These are phyloP conservation scores for Oscheius sp. DNA, from an alignment of 2,888 invertebrate genomes.

Conservation along the genomic window DNA sequence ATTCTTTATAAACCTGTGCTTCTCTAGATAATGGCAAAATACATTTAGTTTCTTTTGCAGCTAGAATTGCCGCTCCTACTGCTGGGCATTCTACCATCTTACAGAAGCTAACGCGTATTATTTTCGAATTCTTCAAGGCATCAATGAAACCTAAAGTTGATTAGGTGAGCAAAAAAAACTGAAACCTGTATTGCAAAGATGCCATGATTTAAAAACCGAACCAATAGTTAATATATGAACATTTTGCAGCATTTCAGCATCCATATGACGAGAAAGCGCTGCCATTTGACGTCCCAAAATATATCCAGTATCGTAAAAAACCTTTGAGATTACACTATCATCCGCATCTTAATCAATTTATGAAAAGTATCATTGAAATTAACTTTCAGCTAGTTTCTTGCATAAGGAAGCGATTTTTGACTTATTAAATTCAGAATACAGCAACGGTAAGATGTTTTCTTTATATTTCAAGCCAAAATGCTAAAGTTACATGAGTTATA, in stretches of 20 bases:
- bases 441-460: constrained; percentile 48
- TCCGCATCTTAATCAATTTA: constrained; percentile 74
- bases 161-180: not conserved
- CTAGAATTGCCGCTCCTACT: constrained; percentile 52
- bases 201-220: constrained; percentile 42
- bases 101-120: constrained; percentile 41
- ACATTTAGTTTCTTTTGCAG: constrained; percentile 34
- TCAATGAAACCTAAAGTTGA: constrained; percentile 37
- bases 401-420: constrained; percentile 56
- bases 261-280: constrained; percentile 77
- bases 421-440: constrained; percentile 62
- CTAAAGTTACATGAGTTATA: constrained; percentile 34
- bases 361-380: constrained; percentile 71
- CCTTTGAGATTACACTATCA: constrained; percentile 79
- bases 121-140: constrained; percentile 28
- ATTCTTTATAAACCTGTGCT: constrained; percentile 1
- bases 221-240: constrained; percentile 52
- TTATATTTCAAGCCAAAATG: constrained; percentile 45
- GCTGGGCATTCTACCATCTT: constrained; percentile 43
- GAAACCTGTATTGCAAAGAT: not conserved
- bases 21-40: not conserved
- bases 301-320: constrained; percentile 80
- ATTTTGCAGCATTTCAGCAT: constrained; percentile 43
- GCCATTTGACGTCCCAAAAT: constrained; percentile 78
- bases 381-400: constrained; percentile 49